phyloP scores from a whole-genome alignment of 2,113 vertebrate species.

The Brachyhypopomus gauderio region DNA sequence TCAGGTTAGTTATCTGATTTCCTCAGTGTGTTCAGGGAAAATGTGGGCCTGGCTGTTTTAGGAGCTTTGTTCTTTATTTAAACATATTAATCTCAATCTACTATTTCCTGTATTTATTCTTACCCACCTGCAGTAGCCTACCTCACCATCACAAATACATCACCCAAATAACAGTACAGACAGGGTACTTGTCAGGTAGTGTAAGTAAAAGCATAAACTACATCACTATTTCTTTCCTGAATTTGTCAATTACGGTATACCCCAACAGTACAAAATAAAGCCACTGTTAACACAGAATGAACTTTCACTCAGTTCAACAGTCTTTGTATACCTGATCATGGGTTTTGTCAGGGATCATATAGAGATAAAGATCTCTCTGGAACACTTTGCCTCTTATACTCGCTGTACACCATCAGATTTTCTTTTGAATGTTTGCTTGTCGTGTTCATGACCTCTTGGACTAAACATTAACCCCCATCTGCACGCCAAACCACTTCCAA shows the following conservation, averaged over 20 bases:
- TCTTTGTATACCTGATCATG: background rate
- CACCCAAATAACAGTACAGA: too few relatives aligned
- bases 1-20: too few relatives aligned
- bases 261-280: background rate
- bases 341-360: background rate
- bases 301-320: background rate
- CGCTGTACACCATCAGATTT: background rate
- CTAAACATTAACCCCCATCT: slow-evolving; percentile 30
- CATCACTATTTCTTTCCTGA: background rate
- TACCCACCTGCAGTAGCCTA: too few relatives aligned
- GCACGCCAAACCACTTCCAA: background rate
- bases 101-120: background rate
- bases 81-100: background rate
- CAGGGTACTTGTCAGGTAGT: too few relatives aligned
- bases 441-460: slow-evolving; percentile 2
- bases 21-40: too few relatives aligned
- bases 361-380: slow-evolving; percentile 16
- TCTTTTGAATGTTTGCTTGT: slow-evolving; percentile 9
- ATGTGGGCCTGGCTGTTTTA: too few relatives aligned
- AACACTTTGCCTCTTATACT: slow-evolving; percentile 25
- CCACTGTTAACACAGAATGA: background rate
- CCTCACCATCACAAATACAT: too few relatives aligned
- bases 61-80: background rate
- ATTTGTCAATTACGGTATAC: background rate
- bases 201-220: background rate